phyloP scores from a whole-genome alignment of 1,140 invertebrate species.

The Drosophila willistoni region DNA sequence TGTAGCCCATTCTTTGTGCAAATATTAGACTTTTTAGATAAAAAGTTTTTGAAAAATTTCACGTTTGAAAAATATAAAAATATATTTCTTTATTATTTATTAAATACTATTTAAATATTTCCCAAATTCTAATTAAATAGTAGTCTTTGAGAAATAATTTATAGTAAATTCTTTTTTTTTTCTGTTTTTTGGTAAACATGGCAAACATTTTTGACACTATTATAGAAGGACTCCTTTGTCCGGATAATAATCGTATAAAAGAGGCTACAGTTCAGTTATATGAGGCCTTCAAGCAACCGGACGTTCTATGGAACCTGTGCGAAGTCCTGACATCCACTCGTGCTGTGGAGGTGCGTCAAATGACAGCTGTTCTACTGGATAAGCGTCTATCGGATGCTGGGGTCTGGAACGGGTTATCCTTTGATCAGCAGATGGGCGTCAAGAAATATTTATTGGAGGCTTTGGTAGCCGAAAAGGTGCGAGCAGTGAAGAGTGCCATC shows the following conservation, averaged over 20 bases:
- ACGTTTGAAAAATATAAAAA: too few relatives aligned
- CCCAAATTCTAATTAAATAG: too few relatives aligned
- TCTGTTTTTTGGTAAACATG: conserved; percentile 40
- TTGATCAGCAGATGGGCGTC: conserved; percentile 84
- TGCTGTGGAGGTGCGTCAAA: conserved; percentile 87
- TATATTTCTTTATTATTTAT: too few relatives aligned
- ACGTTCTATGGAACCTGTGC: conserved; percentile 85
- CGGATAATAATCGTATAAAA: conserved; percentile 83
- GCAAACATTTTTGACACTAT: conserved; percentile 59
- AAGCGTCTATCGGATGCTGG: conserved; percentile 85
- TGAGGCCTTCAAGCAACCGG: conserved; percentile 87
- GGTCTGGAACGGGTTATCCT: conserved; percentile 85
- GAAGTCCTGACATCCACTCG: conserved; percentile 84
- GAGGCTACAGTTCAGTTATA: conserved; percentile 86
- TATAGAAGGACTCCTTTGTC: conserved; percentile 66
- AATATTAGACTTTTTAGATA: too few relatives aligned
- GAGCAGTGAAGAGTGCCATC: conserved; percentile 86
- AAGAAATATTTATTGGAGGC: conserved; percentile 85
- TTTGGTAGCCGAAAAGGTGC: conserved; percentile 86
- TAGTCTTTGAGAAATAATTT: too few relatives aligned
- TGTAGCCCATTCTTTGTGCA: too few relatives aligned
- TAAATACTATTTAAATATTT: too few relatives aligned
- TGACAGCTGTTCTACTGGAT: conserved; percentile 87
- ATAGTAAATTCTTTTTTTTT: neutral
- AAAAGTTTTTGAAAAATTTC: too few relatives aligned